Evolutionary conservation across 2,797 vertebrate species (phyloP).

Genomic region (Carapus acus): DNA sequence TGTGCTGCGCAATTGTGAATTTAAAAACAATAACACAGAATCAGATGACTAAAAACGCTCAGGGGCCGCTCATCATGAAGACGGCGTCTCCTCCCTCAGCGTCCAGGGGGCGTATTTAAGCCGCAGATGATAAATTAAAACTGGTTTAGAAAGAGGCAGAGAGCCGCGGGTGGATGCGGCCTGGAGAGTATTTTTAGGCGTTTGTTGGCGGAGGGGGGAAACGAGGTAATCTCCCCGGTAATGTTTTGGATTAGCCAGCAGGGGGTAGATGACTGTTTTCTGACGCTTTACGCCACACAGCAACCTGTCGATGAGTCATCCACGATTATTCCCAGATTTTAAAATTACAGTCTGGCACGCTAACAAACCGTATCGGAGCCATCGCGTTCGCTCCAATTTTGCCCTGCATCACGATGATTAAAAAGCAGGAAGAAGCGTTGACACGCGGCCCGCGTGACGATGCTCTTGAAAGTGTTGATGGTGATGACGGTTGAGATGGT

Average conservation of each 20-base stretch:
- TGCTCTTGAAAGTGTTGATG: too few species aligned
- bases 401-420: too few species aligned
- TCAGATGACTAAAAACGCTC: background rate
- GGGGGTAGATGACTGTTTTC: constrained; percentile 33
- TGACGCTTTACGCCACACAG: constrained; percentile 32
- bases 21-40: constrained; percentile 5
- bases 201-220: background rate
- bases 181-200: background rate
- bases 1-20: constrained; percentile 7
- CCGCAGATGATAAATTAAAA: too few species aligned
- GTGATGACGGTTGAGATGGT: too few species aligned
- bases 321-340: constrained; percentile 23
- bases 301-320: constrained; percentile 30
- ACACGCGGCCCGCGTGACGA: too few species aligned
- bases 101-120: too few species aligned
- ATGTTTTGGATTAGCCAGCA: too few species aligned
- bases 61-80: constrained; percentile 3
- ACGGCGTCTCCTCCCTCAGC: constrained; percentile 5
- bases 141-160: too few species aligned
- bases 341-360: constrained; percentile 22
- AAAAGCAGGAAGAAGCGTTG: constrained; percentile 18
- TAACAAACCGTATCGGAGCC: constrained; percentile 28
- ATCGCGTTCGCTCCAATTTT: too few species aligned
- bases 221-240: constrained; percentile 19
- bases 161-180: background rate